A percentile compares a stretch with the other conserved stretches of the same genome.
Evolutionary conservation across 2,888 invertebrate species (phyloP).

Genomic region (Cataglyphis cursor): DNA sequence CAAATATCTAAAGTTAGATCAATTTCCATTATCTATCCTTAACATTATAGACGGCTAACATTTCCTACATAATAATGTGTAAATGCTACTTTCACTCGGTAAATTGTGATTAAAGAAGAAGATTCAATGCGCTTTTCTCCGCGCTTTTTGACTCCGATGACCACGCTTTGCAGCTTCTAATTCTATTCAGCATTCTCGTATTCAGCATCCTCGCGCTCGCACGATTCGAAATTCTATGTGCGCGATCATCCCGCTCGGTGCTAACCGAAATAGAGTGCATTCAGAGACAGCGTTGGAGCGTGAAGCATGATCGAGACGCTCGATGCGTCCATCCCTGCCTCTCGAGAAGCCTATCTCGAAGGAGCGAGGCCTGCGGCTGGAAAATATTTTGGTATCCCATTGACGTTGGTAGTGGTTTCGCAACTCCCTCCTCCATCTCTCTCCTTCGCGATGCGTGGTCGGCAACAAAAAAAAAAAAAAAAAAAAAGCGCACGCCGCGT

Average conservation of each 20-base stretch:
- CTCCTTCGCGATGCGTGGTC: slow-evolving; percentile 33
- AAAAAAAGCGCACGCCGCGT: slow-evolving; percentile 58
- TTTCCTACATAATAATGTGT: background rate
- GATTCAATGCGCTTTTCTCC: background rate
- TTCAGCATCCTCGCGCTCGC: slow-evolving; percentile 30
- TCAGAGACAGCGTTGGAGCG: slow-evolving; percentile 45
- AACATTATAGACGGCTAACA: background rate
- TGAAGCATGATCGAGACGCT: slow-evolving; percentile 22
- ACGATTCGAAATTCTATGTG: slow-evolving; percentile 51
- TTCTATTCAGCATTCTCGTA: slow-evolving; percentile 32
- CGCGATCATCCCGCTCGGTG: slow-evolving; percentile 24
- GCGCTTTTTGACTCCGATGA: slow-evolving; percentile 1
- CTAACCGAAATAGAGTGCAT: slow-evolving; percentile 39
- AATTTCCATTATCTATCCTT: background rate
- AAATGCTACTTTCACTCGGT: background rate
- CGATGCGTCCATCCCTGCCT: background rate
- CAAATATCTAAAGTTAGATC: background rate
- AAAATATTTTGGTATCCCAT: slow-evolving; percentile 70
- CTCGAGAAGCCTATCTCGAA: slow-evolving; percentile 7
- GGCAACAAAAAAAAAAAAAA: slow-evolving; percentile 66
- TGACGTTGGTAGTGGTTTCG: slow-evolving; percentile 60
- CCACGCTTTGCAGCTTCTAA: slow-evolving; percentile 5
- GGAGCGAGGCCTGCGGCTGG: slow-evolving; percentile 41
- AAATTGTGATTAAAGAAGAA: background rate
- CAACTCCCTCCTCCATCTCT: slow-evolving; percentile 47